Evolutionary conservation across 2,888 invertebrate genomes (phyloP).

Genomic region (Netelia fuscicornis): DNA sequence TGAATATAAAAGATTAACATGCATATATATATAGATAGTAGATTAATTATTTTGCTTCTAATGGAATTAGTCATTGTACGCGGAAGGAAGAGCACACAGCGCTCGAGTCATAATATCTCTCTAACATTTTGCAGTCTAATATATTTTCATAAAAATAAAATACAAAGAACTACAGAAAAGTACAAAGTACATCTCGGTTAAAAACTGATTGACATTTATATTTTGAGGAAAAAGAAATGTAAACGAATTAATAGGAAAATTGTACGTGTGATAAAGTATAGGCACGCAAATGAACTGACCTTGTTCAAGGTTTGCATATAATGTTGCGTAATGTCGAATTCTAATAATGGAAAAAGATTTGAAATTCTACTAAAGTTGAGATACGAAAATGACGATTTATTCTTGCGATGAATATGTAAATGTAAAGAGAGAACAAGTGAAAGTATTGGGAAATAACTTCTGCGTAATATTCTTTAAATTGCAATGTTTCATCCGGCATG

Average conservation of each 20-base stretch:
- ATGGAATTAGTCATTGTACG: too few species aligned
- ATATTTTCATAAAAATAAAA: too few species aligned
- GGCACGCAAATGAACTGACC: not conserved
- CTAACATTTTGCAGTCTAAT: too few species aligned
- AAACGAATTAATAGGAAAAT: too few species aligned
- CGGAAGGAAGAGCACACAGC: too few species aligned
- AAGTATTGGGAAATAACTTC: not conserved
- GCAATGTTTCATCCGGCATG: not conserved
- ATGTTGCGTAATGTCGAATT: not conserved
- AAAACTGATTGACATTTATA: too few species aligned
- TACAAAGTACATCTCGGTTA: too few species aligned
- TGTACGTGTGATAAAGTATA: too few species aligned
- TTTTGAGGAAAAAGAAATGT: too few species aligned
- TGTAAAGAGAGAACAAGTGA: not conserved
- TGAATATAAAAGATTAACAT: not conserved
- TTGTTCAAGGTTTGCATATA: not conserved
- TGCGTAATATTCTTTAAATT: not conserved
- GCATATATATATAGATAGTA: not conserved
- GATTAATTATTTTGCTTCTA: too few species aligned
- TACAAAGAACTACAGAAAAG: too few species aligned
- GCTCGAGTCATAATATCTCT: too few species aligned
- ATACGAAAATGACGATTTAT: not conserved
- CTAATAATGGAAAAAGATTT: constrained; percentile 1
- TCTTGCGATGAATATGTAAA: not conserved
- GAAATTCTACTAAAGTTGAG: not conserved